Conservation (phyloP, 2,797 vertebrate species). For the Hapalemur alaotrensis region DNA sequence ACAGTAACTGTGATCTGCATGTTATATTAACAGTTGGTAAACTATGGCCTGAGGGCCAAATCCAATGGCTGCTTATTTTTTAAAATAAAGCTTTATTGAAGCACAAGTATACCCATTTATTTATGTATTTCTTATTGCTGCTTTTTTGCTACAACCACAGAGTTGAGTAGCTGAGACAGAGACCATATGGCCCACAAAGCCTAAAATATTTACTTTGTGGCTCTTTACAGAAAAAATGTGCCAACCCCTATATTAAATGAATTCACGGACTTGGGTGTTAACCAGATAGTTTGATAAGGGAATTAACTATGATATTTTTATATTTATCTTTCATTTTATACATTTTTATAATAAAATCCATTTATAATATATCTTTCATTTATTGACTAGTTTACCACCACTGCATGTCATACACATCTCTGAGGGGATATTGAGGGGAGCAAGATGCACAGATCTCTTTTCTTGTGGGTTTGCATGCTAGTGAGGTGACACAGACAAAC, state of each 20-base stretch:
- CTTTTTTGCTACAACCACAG: background rate
- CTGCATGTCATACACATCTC: background rate
- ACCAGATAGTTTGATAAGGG: background rate
- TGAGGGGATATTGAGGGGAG: background rate
- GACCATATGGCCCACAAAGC: background rate
- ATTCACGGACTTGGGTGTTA: background rate
- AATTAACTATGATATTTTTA: background rate
- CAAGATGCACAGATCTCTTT: background rate
- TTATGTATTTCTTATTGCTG: background rate
- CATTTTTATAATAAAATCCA: background rate
- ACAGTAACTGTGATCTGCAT: background rate
- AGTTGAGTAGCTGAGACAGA: background rate
- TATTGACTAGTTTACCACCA: background rate
- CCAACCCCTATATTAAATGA: background rate
- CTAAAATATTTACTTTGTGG: slow-evolving; percentile 22
- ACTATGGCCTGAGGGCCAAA: background rate
- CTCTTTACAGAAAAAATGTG: background rate
- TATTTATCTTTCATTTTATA: background rate
- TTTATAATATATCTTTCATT: background rate
- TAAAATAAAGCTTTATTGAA: background rate
- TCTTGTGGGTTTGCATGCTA: background rate
- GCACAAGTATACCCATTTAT: background rate
- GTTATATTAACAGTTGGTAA: background rate
- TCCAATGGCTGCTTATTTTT: background rate
- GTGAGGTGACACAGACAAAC: background rate